Evolutionary conservation across 1,140 invertebrate species (phyloP).

Genomic region (Daktulosphaira vitifoliae): DNA sequence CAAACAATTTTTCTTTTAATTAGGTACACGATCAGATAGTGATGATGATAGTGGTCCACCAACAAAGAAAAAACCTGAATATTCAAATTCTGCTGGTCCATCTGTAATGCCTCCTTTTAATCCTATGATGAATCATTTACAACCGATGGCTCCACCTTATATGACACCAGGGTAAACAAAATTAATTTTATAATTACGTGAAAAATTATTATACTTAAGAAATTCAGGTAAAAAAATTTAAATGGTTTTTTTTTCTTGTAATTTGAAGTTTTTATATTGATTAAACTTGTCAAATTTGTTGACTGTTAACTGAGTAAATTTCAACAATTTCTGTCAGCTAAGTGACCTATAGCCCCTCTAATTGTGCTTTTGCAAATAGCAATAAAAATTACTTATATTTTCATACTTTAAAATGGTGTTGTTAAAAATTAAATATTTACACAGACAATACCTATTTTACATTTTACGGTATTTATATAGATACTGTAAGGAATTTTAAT

Average conservation of each 20-base stretch:
- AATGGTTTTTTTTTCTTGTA: background rate
- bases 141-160: conserved; percentile 56
- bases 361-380: too few relatives aligned
- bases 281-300: too few relatives aligned
- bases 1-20: too few relatives aligned
- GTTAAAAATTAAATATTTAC: too few relatives aligned
- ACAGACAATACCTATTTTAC: background rate
- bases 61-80: conserved; percentile 60
- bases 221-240: background rate
- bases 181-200: background rate
- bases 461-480: too few relatives aligned
- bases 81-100: conserved; percentile 44
- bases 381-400: too few relatives aligned
- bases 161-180: conserved; percentile 53
- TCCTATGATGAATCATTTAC: conserved; percentile 61
- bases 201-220: conserved; percentile 5
- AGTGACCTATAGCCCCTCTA: too few relatives aligned
- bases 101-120: conserved; percentile 51
- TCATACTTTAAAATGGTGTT: too few relatives aligned
- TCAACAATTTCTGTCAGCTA: too few relatives aligned
- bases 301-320: too few relatives aligned
- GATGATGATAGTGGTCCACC: conserved; percentile 70
- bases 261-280: background rate
- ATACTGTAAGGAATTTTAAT: too few relatives aligned
- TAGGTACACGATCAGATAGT: conserved; percentile 44